These are phyloP conservation scores for Sylvia atricapilla DNA, from an alignment of 2,113 vertebrate genomes.

Conservation along the genomic window DNA sequence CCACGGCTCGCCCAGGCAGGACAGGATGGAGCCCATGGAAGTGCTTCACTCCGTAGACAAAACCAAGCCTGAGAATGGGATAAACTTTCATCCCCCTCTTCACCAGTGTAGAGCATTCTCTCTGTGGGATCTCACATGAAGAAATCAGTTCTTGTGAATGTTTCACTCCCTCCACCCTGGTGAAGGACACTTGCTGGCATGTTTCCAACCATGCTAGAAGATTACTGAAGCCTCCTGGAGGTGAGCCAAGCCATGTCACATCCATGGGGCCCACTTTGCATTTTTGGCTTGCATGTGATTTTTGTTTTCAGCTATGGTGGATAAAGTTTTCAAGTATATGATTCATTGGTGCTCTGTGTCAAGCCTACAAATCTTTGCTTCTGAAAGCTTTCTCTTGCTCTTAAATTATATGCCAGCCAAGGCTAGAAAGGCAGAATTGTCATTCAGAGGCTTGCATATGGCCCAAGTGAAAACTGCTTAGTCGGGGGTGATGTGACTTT, in stretches of 20 bases:
- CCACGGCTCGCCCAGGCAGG: background rate
- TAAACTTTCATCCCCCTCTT: background rate
- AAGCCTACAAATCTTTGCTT: conserved; percentile 18
- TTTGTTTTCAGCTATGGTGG: conserved; percentile 42
- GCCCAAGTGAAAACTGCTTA: background rate
- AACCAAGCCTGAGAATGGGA: background rate
- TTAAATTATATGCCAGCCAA: background rate
- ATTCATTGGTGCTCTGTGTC: background rate
- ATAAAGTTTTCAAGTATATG: conserved; percentile 34
- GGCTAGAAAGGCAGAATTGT: background rate
- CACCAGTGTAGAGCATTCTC: background rate
- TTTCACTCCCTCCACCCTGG: background rate
- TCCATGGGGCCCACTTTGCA: conserved; percentile 40
- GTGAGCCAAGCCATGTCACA: conserved; percentile 65
- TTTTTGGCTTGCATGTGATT: conserved; percentile 30
- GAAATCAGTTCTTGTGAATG: background rate
- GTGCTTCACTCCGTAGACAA: background rate
- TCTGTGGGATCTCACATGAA: background rate
- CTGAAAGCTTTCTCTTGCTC: background rate
- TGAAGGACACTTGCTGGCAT: conserved; percentile 33
- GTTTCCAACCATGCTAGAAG: conserved; percentile 53
- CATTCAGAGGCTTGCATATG: background rate
- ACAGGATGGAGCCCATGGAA: background rate
- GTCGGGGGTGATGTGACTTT: conserved; percentile 16
- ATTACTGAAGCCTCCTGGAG: conserved; percentile 73